A percentile compares a stretch with the other conserved stretches of the same genome.
phyloP scores from a whole-genome alignment of 2,888 invertebrate genomes.

The Onthophagus sagittarius region DNA sequence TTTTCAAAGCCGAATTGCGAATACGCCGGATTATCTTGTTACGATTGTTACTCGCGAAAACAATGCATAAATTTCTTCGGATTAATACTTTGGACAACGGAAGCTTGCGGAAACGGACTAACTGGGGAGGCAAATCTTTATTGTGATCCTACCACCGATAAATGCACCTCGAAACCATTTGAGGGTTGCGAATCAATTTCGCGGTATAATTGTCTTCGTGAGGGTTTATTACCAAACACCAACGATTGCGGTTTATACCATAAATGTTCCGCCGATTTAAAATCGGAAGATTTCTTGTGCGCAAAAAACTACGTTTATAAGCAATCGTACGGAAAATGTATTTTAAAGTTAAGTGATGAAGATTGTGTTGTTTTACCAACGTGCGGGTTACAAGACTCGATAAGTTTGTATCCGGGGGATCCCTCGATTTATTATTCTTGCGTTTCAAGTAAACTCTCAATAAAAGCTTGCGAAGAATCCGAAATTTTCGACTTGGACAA shows the following conservation, averaged over 20 bases:
- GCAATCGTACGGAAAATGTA: slow-evolving; percentile 21
- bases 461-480: slow-evolving; percentile 15
- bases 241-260: slow-evolving; percentile 17
- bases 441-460: slow-evolving; percentile 1
- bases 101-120: slow-evolving; percentile 11
- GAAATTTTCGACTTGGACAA: slow-evolving; percentile 17
- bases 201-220: slow-evolving; percentile 15
- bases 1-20: slow-evolving; percentile 22
- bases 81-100: slow-evolving; percentile 15
- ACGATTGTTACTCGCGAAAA: slow-evolving; percentile 22
- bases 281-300: slow-evolving; percentile 17
- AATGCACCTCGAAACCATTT: slow-evolving; percentile 15
- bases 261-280: neutral
- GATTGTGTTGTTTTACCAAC: slow-evolving; percentile 16
- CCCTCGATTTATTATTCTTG: slow-evolving; percentile 21
- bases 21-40: slow-evolving; percentile 21
- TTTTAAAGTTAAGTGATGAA: slow-evolving; percentile 15
- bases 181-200: slow-evolving; percentile 16
- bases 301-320: slow-evolving; percentile 17
- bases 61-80: slow-evolving; percentile 18
- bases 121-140: slow-evolving; percentile 17
- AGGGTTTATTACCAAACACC: slow-evolving; percentile 16
- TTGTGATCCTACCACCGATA: slow-evolving; percentile 18
- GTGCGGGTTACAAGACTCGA: slow-evolving; percentile 11
- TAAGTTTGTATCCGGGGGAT: slow-evolving; percentile 18